A percentile compares a stretch with the other conserved stretches of the same genome.
Conservation (phyloP, 2,888 invertebrate species). For the Temnothorax ravouxi region DNA sequence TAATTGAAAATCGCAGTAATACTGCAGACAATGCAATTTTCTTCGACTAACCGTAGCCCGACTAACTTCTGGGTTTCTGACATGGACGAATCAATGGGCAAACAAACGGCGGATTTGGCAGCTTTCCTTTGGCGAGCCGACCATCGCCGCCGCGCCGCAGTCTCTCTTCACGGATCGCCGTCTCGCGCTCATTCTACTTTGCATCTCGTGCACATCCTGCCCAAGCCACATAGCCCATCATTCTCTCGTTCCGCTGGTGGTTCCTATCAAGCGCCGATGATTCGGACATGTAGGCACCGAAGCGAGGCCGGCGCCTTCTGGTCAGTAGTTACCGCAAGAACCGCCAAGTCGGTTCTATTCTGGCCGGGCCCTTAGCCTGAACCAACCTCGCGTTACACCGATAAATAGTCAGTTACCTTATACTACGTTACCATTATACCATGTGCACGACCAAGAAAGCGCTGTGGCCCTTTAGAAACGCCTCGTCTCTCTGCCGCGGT, state of each 20-base stretch:
- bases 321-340: slow-evolving; percentile 80
- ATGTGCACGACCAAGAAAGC: slow-evolving; percentile 69
- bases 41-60: not conserved
- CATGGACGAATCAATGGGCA: slow-evolving; percentile 76
- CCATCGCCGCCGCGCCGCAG: slow-evolving; percentile 37
- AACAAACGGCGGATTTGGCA: slow-evolving; percentile 77
- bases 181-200: slow-evolving; percentile 73
- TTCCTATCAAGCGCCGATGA: slow-evolving; percentile 77
- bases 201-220: slow-evolving; percentile 74
- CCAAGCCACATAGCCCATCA: slow-evolving; percentile 64
- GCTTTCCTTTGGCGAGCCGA: slow-evolving; percentile 69
- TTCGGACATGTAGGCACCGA: slow-evolving; percentile 77
- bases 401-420: slow-evolving; percentile 48
- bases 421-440: slow-evolving; percentile 59
- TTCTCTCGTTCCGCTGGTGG: slow-evolving; percentile 70
- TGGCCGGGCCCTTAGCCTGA: slow-evolving; percentile 64
- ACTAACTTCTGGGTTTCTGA: slow-evolving; percentile 54
- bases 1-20: slow-evolving; percentile 27
- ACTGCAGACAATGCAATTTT: slow-evolving; percentile 21
- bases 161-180: slow-evolving; percentile 43
- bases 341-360: slow-evolving; percentile 81
- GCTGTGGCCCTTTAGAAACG: slow-evolving; percentile 51
- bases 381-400: slow-evolving; percentile 68
- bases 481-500: slow-evolving; percentile 29
- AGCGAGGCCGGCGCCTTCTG: slow-evolving; percentile 74